Evolutionary conservation across 1,140 invertebrate species (phyloP), one percentile per base, ranked within the genome.

Genomic region (Drosophila yakuba): DNA sequence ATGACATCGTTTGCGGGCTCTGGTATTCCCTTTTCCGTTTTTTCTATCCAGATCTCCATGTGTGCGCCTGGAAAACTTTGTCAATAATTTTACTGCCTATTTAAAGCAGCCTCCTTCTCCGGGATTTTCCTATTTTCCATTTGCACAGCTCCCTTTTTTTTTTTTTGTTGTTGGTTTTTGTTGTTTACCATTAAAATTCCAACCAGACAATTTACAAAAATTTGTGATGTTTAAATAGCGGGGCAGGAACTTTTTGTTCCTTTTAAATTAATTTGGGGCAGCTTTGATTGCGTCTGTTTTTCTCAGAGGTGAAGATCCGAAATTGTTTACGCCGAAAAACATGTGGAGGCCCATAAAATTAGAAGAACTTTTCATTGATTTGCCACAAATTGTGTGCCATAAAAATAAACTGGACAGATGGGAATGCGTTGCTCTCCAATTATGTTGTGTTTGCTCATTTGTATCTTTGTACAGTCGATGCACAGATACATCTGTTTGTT

Each of bases 221-320:
- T 88, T 83, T 83, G 75, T 88, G 83, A 88, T 86, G 78, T 88
- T 86, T 86, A 86, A 86, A 88, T 88, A 88, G 78, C 79, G 68
- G 55, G 68, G 51, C 52, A 75, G 38, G 39, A 75, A 72, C 47
- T 75, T 80, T 79, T 78, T 12, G 15, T 72, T 61, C 45, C 82
- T 88, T 88, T 82, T 79, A 89, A 89, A 89, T 88, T 89, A 88
- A 89, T 88, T 83, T 88, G 80, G 83, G 77, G 52, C 75, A 88
- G 79, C 76, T 88, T 88, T 88, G 83, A 89, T 88, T 89, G 83
- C 55, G 56, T 79, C 44, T 72, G 60, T 76, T 73, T 74, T 83
- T 47, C 45, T 66, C 55, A 14, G 64, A 68, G 64, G 64, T 68
- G 64, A 20, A 51, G 36, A 45, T 35, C 15, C 39, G 20, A 66